These are phyloP conservation scores for Argentina silus DNA, from an alignment of 2,797 vertebrate species.

Conservation along the genomic window DNA sequence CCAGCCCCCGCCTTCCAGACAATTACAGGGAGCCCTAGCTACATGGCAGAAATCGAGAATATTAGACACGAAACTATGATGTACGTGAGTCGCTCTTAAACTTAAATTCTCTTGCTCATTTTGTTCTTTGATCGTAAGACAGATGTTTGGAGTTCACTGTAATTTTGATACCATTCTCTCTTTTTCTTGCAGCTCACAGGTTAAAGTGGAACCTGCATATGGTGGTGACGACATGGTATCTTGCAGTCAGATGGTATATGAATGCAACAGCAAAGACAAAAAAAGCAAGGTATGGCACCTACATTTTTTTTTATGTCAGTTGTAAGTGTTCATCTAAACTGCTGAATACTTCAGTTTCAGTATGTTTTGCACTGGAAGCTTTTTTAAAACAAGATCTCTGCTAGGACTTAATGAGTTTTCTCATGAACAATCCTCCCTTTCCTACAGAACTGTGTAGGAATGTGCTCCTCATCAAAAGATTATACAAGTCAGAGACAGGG, in stretches of 20 bases:
- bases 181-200: constrained; percentile 67
- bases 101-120: background rate
- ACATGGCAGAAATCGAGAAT: constrained; percentile 77
- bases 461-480: background rate
- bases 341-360: background rate
- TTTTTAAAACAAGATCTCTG: background rate
- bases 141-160: background rate
- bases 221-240: constrained; percentile 66
- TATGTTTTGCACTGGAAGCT: background rate
- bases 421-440: background rate
- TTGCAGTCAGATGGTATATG: constrained; percentile 89
- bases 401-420: background rate
- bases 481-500: background rate
- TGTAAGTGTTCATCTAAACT: background rate
- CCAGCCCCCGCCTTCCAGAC: constrained; percentile 83
- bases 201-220: constrained; percentile 59
- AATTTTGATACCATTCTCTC: constrained; percentile 1
- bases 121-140: background rate
- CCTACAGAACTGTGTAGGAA: background rate
- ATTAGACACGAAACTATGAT: constrained; percentile 75
- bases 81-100: constrained; percentile 61
- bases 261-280: constrained; percentile 72
- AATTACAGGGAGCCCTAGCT: constrained; percentile 83
- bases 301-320: background rate
- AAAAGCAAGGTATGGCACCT: constrained; percentile 74